Conservation (phyloP, 2,113 vertebrate species). For the Labeo catla region DNA sequence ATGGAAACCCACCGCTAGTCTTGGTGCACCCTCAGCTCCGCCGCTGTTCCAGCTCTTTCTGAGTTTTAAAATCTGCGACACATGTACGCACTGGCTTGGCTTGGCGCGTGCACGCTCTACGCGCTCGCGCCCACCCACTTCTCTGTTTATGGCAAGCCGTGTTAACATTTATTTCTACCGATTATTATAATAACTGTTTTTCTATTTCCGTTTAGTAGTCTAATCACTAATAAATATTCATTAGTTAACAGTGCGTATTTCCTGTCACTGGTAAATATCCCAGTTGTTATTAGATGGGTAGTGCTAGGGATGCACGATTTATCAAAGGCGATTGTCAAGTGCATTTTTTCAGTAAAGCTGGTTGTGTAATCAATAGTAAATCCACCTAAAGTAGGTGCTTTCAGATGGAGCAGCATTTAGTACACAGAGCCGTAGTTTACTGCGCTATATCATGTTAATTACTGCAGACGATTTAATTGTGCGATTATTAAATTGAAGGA, state of each 20-base stretch:
- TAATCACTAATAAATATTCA: background rate
- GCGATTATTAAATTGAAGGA: too few species aligned
- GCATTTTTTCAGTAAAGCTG: too few species aligned
- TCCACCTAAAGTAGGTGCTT: too few species aligned
- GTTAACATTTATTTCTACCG: background rate
- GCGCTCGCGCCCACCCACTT: constrained; percentile 14
- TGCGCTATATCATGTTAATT: too few species aligned
- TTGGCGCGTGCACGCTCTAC: constrained; percentile 30
- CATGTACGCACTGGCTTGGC: constrained; percentile 25
- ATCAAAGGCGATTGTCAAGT: too few species aligned
- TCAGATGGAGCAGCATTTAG: too few species aligned
- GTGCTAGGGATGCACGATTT: too few species aligned
- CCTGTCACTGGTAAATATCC: too few species aligned
- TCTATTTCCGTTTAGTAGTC: background rate
- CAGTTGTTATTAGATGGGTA: too few species aligned
- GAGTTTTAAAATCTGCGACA: constrained; percentile 53
- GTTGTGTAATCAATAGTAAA: too few species aligned
- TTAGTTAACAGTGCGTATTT: background rate
- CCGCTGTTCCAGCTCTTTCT: background rate
- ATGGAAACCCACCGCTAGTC: background rate
- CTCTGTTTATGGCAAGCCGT: background rate
- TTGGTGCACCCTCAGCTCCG: background rate
- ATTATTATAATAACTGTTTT: background rate
- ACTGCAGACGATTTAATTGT: too few species aligned
- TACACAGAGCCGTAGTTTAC: too few species aligned